These are phyloP conservation scores for Drosophila demipolita DNA, from an alignment of 2,888 invertebrate genomes.

Conservation along the genomic window DNA sequence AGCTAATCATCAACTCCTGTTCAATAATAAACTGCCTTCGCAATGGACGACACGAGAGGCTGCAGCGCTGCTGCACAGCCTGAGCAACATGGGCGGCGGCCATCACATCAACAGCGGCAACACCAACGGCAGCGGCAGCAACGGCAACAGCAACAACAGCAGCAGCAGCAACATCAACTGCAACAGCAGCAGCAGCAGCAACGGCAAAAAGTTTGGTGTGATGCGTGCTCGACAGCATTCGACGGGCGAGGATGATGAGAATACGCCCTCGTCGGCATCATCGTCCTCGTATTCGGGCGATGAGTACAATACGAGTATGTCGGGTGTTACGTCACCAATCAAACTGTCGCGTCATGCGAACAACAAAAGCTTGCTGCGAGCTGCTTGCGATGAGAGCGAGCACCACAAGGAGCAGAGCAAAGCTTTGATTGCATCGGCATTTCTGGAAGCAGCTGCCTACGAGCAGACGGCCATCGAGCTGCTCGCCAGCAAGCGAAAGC, in stretches of 20 bases:
- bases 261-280: constrained; percentile 82
- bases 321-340: constrained; percentile 65
- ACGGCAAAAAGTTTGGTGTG: constrained; percentile 58
- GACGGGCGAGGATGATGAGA: constrained; percentile 82
- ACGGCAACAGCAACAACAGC: constrained; percentile 29
- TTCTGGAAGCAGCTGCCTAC: constrained; percentile 65
- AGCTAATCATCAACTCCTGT: constrained; percentile 84
- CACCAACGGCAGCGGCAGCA: constrained; percentile 48
- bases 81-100: constrained; percentile 76
- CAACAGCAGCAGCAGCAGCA: constrained; percentile 48
- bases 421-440: constrained; percentile 82
- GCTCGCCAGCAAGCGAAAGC: constrained; percentile 73
- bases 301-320: constrained; percentile 64
- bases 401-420: constrained; percentile 66
- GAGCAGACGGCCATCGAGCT: constrained; percentile 74
- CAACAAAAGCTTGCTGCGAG: constrained; percentile 54
- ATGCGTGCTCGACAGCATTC: constrained; percentile 78
- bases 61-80: constrained; percentile 82
- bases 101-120: constrained; percentile 37
- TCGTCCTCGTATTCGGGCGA: constrained; percentile 74
- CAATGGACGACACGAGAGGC: constrained; percentile 84
- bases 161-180: constrained; percentile 15
- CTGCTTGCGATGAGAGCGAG: constrained; percentile 40
- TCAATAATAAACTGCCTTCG: constrained; percentile 84
- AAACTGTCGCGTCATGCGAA: constrained; percentile 70